phyloP scores from a whole-genome alignment of 92 coral and sea anemone species.

The Meandrina meandrites region DNA sequence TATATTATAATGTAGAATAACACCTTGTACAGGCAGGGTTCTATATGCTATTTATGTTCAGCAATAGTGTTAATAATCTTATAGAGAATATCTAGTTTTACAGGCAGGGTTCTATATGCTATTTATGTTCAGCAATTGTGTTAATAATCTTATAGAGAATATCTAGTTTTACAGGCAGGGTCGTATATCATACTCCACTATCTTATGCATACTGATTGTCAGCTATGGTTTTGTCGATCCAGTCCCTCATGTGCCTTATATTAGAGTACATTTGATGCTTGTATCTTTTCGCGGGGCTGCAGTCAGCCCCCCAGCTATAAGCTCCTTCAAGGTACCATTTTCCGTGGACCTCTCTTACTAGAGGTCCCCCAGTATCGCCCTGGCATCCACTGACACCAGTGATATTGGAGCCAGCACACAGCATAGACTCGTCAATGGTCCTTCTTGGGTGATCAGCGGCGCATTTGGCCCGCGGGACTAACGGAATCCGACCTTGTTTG shows the following conservation, averaged over 20 bases:
- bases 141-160: not conserved
- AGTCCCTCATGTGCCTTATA: conserved; percentile 42
- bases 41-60: not conserved
- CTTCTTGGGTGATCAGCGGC: conserved; percentile 37
- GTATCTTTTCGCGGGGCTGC: conserved; percentile 46
- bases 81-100: not conserved
- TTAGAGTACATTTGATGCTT: conserved; percentile 54
- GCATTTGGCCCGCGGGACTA: conserved; percentile 54
- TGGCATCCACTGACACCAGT: conserved; percentile 65
- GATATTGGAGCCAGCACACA: conserved; percentile 60
- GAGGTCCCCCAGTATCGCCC: conserved; percentile 79
- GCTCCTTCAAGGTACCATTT: conserved; percentile 79
- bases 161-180: not conserved
- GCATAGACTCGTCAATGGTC: conserved; percentile 69
- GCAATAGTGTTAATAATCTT: not conserved
- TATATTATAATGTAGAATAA: too few relatives aligned
- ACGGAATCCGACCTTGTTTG: conserved; percentile 61
- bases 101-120: too few relatives aligned
- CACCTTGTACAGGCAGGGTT: too few relatives aligned
- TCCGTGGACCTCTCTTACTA: conserved; percentile 64
- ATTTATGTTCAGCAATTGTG: not conserved
- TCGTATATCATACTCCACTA: not conserved
- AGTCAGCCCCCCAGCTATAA: conserved; percentile 68
- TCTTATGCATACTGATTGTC: conserved; percentile 42
- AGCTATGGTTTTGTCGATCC: conserved; percentile 43